phyloP scores from a whole-genome alignment of 2,797 vertebrate species.

The Eospalax fontanierii region DNA sequence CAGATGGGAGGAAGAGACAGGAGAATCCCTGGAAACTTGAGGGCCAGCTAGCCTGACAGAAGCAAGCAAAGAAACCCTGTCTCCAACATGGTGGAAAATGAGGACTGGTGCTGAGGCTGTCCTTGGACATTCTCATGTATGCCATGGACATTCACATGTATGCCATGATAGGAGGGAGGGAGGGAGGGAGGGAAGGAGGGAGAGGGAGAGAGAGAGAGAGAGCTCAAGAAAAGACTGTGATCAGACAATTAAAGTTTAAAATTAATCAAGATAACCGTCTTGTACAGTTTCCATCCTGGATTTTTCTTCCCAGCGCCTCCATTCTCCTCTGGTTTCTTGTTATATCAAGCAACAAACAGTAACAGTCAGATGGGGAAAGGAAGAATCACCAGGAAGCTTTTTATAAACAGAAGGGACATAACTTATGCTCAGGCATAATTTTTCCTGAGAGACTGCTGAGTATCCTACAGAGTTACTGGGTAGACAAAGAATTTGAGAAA shows the following conservation, averaged over 20 bases:
- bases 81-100: too few species aligned
- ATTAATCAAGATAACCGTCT: not conserved
- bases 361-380: not conserved
- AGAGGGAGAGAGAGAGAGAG: too few species aligned
- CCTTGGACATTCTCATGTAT: not conserved
- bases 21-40: not conserved
- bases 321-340: not conserved
- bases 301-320: not conserved
- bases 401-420: constrained; percentile 73
- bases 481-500: constrained; percentile 78
- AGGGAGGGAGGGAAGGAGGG: too few species aligned
- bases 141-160: too few species aligned
- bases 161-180: too few species aligned
- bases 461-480: constrained; percentile 75
- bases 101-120: not conserved
- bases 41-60: not conserved
- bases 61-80: too few species aligned
- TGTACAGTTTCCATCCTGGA: not conserved
- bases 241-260: not conserved
- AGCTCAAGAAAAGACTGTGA: not conserved
- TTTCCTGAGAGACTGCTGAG: constrained; percentile 81
- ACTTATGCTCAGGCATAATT: constrained; percentile 77
- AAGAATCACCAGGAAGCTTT: constrained; percentile 75
- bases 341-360: not conserved
- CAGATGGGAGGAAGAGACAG: not conserved